Base-by-base conservation (phyloP, 2,113 vertebrate species). In the Oceanodroma tethys region DNA sequence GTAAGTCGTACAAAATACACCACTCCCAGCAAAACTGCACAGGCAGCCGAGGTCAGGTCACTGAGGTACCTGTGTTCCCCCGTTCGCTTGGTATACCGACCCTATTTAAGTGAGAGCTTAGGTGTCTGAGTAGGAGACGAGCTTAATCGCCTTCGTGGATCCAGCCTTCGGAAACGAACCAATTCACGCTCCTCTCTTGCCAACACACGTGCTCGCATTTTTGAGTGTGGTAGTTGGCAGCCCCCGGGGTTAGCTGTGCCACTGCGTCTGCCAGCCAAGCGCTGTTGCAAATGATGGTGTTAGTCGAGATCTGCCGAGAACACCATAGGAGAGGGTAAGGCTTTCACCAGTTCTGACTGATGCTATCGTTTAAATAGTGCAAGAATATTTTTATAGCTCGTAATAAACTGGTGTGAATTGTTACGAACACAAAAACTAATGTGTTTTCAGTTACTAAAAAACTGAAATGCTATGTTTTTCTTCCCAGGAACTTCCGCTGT, bases 401-500 rank as follows among this genome's bases (percentile, higher is more conserved):
- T 38, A 23, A 21, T 81, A 53, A 58, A 13, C 34, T 62, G 32
- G 52, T 53, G 68, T 30, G 81, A 38, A 3, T 52, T 86, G 26
- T 62, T 81, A 15, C 2, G 22, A 90, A 26, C 38, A 30, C 88
- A 48, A 63, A 93, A 29, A 14, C 3, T 8, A 30, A 78, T 11
- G 45, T 63, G 16, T 27, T 96, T 80, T 48, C 7, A 3, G n/a
- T 47, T 88, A 56, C 36, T 52, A 50, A 38, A 83, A 98, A 95
- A 66, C 95, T 98, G 97, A 67, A 72, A 25, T 16, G 11, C 10
- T 42, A 0, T 56, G 32, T 62, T 92, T 75, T 60, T 82, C 75
- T 72, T 97, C 93, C 22, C 81, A 99, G 99, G 97, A 99, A 99
- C 96, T 99, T 99, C 93, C 98, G 99, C 76, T 99, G 99, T 86